Base-by-base conservation (phyloP, 1,140 invertebrate species). In the Parapsyche elsis region DNA sequence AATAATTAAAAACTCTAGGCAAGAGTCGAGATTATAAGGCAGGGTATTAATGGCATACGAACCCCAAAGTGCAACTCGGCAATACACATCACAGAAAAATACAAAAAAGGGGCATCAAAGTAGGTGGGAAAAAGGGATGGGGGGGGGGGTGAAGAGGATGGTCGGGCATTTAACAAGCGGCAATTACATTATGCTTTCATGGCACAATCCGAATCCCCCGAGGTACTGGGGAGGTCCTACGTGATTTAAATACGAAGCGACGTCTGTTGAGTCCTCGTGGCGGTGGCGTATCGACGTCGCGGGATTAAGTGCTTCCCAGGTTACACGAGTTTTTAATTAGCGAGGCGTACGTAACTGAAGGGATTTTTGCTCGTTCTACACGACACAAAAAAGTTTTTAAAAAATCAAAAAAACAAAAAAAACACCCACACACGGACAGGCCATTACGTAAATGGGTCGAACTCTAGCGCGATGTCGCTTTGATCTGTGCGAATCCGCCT, bases 171-270 rank as follows among this genome's bases (percentile, higher is more conserved):
- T 77, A 77, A 77, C 75, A 77, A 77, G 75, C 75, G 26, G 75
- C 75, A 77, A 77, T 77, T 77, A 77, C 75, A 77, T 77, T 77
- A 77, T 77, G 75, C 75, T 77, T 77, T 77, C 75, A 77, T 38
- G 57, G 75, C 53, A 53, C 75, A 46, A 77, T 57, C 59, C 44
- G 46, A 38, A 75, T 75, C 53, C 73, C 53, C 30, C 49, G 2
- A 30, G 12, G 24, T 16, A 46, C 70, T 30, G 30, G 71, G 71
- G 45, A n/a, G n/a, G 44, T 24, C 57, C 19, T 19, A 77, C 75
- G 75, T 77, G 75, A 77, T 77, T 77, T 77, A 77, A 77, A 77
- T 77, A 57, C 53, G 16, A n/a, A 59, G 74, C 53, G 49, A 21
- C 9, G 16, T 23, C 59, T 19, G 49, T 61, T 30, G 23, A 61